A percentile compares a stretch with the other conserved stretches of the same genome.
Evolutionary conservation across 2,797 vertebrate species (phyloP).

Genomic region (Intellagama lesueurii): DNA sequence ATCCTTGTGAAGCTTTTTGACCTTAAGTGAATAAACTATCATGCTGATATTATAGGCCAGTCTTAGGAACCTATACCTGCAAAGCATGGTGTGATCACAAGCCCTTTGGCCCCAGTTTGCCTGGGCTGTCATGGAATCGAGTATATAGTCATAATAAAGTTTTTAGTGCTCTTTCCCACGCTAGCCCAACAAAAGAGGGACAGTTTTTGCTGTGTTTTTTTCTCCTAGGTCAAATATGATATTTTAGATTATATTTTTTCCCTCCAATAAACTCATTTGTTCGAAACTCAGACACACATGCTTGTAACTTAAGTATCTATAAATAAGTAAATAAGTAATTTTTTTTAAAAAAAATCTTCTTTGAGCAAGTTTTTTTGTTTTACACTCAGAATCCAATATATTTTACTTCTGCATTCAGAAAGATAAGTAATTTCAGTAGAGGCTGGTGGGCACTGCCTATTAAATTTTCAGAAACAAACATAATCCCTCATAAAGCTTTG

Average conservation of each 20-base stretch:
- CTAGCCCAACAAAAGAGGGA: not conserved
- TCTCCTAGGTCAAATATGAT: not conserved
- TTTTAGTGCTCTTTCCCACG: not conserved
- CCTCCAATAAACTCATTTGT: not conserved
- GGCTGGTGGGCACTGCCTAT: not conserved
- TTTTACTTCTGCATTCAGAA: constrained; percentile 13
- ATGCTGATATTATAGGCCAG: not conserved
- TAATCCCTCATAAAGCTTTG: not conserved
- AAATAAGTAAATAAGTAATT: too few species aligned
- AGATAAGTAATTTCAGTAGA: constrained; percentile 9
- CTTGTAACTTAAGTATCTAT: not conserved
- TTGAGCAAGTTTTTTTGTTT: not conserved
- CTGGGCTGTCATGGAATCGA: not conserved
- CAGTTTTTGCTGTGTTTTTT: not conserved
- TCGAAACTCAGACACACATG: not conserved
- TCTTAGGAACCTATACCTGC: not conserved
- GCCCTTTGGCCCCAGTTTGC: constrained; percentile 5
- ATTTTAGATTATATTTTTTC: not conserved
- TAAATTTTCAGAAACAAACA: not conserved
- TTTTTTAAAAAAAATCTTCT: not conserved
- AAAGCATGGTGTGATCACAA: not conserved
- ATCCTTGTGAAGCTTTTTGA: not conserved
- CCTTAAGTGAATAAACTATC: not conserved
- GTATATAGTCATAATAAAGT: not conserved
- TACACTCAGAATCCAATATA: not conserved